Base-by-base conservation (phyloP, 2,113 vertebrate genomes). In the Trogon melanurus region DNA sequence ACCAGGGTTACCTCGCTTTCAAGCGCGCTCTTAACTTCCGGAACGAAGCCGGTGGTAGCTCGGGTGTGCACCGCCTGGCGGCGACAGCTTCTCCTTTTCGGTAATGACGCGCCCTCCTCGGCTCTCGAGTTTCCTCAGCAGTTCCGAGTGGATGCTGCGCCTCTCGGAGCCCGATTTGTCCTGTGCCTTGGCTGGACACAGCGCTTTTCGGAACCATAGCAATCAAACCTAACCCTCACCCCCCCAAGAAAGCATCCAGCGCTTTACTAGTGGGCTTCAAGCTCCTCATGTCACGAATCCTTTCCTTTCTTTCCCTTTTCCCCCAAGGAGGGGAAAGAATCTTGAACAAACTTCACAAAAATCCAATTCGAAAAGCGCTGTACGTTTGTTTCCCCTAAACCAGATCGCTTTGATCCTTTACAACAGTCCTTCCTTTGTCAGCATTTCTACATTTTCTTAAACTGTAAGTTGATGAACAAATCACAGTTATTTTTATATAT, bases 151-250 rank as follows among this genome's bases (percentile, higher is more conserved):
- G 34, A 26, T 16, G 16, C 60, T 29, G 38, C 11, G 11, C 6
- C 27, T 38, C 30, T 41, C 0, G 0, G 34, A 53, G 57, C 27
- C 41, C 5, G 0, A 6, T 16, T 11, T n/a, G 25, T 4, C 50
- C 16, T 6, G 20, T 3, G 15, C 19, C 67, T 26, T 32, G 22
- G 23, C 54, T 22, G 30, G 15, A n/a, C 5, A 3, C 27, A 26
- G 72, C 5, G 10, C 34, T 17, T 53, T 32, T 81, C 4, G 3
- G 15, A 57, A 9, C 19, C 62, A 48, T 41, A 53, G 30, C 29
- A 48, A 48, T 20, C 22, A 56, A 70, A 89, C 51, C 13, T 41
- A 8, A 11, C 41, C 36, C 13, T 11, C 41, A 8, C 41, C 41
- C 41, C 41, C 13, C 20, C 34, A 7, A 21, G 22, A 50, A 48